A percentile compares a stretch with the other conserved stretches of the same genome.
Evolutionary conservation across 2,888 invertebrate species (phyloP).

Genomic region (Nephrotoma guestfalica): DNA sequence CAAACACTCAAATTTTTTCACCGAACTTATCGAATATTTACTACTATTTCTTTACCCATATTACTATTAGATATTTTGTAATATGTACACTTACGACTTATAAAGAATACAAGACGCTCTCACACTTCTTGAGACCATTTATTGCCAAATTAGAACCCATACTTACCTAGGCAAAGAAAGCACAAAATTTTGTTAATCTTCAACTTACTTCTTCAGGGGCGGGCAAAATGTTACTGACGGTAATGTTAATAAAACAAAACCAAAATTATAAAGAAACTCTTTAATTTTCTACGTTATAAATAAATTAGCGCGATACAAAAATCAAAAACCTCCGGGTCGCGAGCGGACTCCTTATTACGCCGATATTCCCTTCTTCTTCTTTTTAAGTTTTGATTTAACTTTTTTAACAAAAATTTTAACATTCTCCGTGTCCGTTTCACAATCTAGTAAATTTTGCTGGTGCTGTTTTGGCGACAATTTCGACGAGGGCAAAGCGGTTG

Average conservation of each 20-base stretch:
- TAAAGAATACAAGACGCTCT: too few species aligned
- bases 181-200: too few species aligned
- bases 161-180: too few species aligned
- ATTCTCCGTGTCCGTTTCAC: not conserved
- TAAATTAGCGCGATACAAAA: not conserved
- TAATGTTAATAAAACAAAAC: not conserved
- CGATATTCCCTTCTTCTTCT: slow-evolving; percentile 15
- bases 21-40: too few species aligned
- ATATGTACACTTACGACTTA: too few species aligned
- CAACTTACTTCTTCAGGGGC: too few species aligned
- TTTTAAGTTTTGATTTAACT: slow-evolving; percentile 26
- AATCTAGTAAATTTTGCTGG: slow-evolving; percentile 2
- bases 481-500: not conserved
- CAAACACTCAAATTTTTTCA: too few species aligned
- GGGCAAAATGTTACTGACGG: too few species aligned
- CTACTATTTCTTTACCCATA: too few species aligned
- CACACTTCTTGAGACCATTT: too few species aligned
- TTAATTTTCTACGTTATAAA: not conserved
- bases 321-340: not conserved
- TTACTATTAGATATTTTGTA: too few species aligned
- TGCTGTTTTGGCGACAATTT: not conserved
- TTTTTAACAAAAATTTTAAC: slow-evolving; percentile 18
- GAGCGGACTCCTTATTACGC: not conserved
- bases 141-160: too few species aligned
- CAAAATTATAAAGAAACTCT: not conserved